Percentiles rank a stretch among this genome's conserved stretches.
phyloP scores from a whole-genome alignment of 2,888 invertebrate genomes.

The Latheticus oryzae region DNA sequence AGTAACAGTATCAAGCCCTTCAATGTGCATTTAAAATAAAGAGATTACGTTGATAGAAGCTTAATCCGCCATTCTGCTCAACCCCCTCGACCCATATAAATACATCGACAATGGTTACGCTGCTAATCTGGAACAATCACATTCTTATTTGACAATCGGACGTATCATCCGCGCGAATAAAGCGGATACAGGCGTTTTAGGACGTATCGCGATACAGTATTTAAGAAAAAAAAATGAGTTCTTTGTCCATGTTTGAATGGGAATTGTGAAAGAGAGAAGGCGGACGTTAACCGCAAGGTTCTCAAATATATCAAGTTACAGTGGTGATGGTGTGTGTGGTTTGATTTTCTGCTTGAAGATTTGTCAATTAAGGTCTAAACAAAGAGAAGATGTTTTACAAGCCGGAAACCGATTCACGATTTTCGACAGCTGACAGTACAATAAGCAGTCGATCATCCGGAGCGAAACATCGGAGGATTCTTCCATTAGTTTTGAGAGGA shows the following conservation, averaged over 20 bases:
- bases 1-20: conserved; percentile 37
- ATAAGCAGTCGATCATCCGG: conserved; percentile 8
- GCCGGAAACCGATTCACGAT: conserved; percentile 11
- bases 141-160: conserved; percentile 28
- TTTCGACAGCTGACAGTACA: conserved; percentile 12
- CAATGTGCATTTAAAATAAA: conserved; percentile 41
- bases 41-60: conserved; percentile 46
- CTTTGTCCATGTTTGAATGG: conserved; percentile 29
- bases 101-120: conserved; percentile 27
- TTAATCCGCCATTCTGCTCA: conserved; percentile 45
- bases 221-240: conserved; percentile 30
- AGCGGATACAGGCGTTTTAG: conserved; percentile 37
- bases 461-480: no score
- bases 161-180: conserved; percentile 32
- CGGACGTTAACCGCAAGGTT: conserved; percentile 33
- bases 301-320: conserved; percentile 38
- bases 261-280: conserved; percentile 26
- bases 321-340: conserved; percentile 19
- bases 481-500: not conserved
- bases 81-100: conserved; percentile 35
- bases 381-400: conserved; percentile 20
- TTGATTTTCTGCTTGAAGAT: conserved; percentile 33
- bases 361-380: conserved; percentile 27
- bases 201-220: conserved; percentile 34
- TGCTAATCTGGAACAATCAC: conserved; percentile 37